A percentile compares a stretch with the other conserved stretches of the same genome.
Conservation (phyloP, 2,888 invertebrate genomes). For the Coelopa pilipes region DNA sequence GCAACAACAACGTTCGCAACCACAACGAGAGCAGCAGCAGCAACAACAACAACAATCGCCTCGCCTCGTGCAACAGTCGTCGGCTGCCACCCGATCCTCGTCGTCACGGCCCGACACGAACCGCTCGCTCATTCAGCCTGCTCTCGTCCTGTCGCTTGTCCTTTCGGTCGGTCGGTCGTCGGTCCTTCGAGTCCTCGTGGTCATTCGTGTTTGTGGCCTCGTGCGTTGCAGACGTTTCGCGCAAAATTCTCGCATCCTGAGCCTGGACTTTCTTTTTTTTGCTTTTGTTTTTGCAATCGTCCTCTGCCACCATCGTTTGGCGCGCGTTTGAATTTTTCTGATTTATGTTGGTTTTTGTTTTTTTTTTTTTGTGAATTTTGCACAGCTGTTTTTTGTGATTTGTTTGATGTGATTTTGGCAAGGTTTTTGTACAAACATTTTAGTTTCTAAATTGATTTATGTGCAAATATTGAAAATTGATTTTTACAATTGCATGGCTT, state of each 20-base stretch:
- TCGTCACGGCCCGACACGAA: background rate
- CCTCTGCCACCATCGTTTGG: background rate
- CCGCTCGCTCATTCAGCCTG: background rate
- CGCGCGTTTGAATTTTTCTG: background rate
- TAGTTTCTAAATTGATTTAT: background rate
- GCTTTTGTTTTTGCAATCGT: background rate
- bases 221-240: conserved; percentile 14
- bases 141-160: background rate
- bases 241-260: conserved; percentile 14
- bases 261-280: background rate
- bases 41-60: background rate
- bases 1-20: background rate
- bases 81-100: background rate
- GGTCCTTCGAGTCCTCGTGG: background rate
- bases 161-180: background rate
- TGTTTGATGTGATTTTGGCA: background rate
- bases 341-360: no score
- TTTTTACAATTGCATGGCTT: background rate
- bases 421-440: background rate
- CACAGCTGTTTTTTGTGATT: background rate
- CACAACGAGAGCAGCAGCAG: conserved; percentile 5
- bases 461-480: background rate
- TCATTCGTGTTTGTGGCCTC: conserved; percentile 21
- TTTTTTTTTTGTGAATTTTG: background rate
- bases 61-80: no score